Base-by-base conservation (phyloP, 2,113 vertebrate genomes). In the Acrocephalus arundinaceus region DNA sequence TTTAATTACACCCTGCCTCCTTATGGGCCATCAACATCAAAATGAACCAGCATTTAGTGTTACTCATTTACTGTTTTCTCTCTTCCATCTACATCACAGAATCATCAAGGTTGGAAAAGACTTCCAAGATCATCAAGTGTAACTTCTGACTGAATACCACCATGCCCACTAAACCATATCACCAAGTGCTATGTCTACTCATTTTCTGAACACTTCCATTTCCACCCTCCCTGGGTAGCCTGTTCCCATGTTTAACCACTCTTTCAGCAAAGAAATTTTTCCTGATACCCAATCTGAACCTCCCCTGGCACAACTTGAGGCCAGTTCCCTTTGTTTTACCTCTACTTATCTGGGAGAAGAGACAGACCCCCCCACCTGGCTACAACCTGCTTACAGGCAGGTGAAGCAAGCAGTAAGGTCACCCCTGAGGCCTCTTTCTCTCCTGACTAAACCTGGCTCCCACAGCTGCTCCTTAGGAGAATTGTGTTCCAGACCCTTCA, bases 121-220 rank as follows among this genome's bases (percentile, higher is more conserved):
- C 27, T 51, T 45, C 6, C 33, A 61, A 45, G 22, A 45, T 6
- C 35, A 51, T 15, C 22, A 37, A 45, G 31, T 27, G 21, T 33
- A 45, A 37, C 14, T 18, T 45, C 33, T 37, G 31, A 52, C 13
- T 25, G 14, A 68, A 33, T 31, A 52, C 6, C 37, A 61, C 15
- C 10, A 28, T 28, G 33, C 33, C 22, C 46, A 37, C 27, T 61
- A 68, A 68, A 61, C 15, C 15, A 1, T 2, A 52, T 18, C 31
- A 59, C 21, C 3, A 9, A 75, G 24, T 6, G 28, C n/a, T 41
- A 58, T 0, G 0, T 59, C 37, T 37, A 45, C 22, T 27, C 18
- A 22, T 61, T 68, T 77, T 37, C 37, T 19, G 33, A 52, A 39
- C 46, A 23, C 27, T 77, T 61, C n/a, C n/a, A n/a, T n/a, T n/a